Base-by-base conservation (phyloP, 64 coral and sea anemone genomes). In the Stichodactyla helianthus region DNA sequence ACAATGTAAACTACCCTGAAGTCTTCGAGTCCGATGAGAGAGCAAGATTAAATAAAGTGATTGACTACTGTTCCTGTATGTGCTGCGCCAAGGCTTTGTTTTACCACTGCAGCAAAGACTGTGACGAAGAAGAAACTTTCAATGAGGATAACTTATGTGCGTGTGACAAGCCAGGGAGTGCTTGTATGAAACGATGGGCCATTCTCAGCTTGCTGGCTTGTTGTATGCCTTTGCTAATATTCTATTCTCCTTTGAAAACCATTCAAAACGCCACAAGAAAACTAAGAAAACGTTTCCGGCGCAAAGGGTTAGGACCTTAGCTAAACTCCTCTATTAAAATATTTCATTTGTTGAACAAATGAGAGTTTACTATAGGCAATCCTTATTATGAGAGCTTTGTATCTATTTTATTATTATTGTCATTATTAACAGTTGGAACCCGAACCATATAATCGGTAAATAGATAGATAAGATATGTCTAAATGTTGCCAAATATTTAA, bases 61-160 rank as follows among this genome's bases (percentile, higher is more conserved):
- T 92, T 12, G 90, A 92, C 12, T 92, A 79, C 9, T 92, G 90
- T 31, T 82, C 85, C 6, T 92, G 90, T 16, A 87, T 92, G 85
- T 92, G 90, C 51, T 92, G 85, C n/a, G 77, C 57, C 0, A 92
- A 87, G 77, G 90, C 90, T 1, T 15, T 92, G 6, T 54, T 92
- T 10, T 92, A 92, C 35, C 90, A 92, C 50, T 92, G 90, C 68
- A 83, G 74, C 0, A 87, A 86, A 53, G 84, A 80, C 52, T 44
- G 1, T 44, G 59, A 51, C 51, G 76, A 87, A 50, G 77, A 79
- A 4, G 53, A 86, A 56, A 61, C 63, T 7, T 11, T 11, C 27
- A 1, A 31, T 13, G 90, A 77, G 20, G 90, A 92, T 18, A 59
- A 92, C 1, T 25, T 53, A 44, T 92, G 90, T 77, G 64, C 84